Base-by-base conservation (phyloP, 2,888 invertebrate genomes). In the Sturmia bella region DNA sequence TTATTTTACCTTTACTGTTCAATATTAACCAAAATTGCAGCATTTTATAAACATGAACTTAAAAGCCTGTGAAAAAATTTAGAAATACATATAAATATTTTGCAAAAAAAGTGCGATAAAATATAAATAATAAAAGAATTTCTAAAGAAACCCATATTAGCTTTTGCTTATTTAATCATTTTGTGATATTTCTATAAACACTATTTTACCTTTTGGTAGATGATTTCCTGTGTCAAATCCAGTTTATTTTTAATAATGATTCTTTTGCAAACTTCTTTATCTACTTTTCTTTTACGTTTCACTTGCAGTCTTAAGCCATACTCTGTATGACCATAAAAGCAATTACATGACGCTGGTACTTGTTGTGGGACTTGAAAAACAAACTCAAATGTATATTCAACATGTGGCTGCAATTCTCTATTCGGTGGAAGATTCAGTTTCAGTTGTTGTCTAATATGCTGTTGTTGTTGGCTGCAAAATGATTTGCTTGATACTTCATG, bases 371-470 rank as follows among this genome's bases (percentile, higher is more conserved):
- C 66, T 32, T 19, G 15, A 43, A 84, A 84, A 15, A 37, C 27
- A 74, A 80, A 84, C 0, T 57, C n/a, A 11, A 64, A 70, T 45
- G 66, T 52, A 57, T 78, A 72, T n/a, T 75, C 66, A 52, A 66
- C 61, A 52, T 73, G 68, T 24, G 82, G 68, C 15, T 61, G 70
- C 7, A 84, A 19, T 13, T 68, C 48, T 19, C 27, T 39, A 13
- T n/a, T 6, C 1, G 4, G 41, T 17, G 24, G 0, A 50, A 41
- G 2, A 64, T 57, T 32, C 57, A 82, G 59, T 54, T 69, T 15
- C 9, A 78, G 69, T 59, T 78, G 81, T 37, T 78, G 17, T n/a
- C 64, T 70, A 74, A 74, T 78, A 78, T 82, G 81, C 78, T 82
- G 64, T 12, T 82, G 78, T 12, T 69, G 69, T 11, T 32, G 15